Base-by-base conservation (phyloP, 2,888 invertebrate genomes). In the Arctia plantaginis region DNA sequence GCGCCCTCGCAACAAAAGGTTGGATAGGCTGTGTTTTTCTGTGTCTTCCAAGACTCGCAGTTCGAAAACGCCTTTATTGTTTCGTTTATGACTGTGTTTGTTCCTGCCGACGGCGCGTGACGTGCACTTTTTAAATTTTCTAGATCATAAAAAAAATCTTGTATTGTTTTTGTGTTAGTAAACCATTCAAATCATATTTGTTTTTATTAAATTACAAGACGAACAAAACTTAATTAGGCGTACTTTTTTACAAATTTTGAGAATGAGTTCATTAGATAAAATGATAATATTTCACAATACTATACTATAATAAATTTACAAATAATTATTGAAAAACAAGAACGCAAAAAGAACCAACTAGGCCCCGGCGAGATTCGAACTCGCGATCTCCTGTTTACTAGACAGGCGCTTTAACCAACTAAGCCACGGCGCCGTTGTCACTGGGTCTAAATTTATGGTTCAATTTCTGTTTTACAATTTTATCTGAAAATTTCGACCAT, bases 401-500 rank as follows among this genome's bases (percentile, higher is more conserved):
- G 94, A 94, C 94, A 94, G 94, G 94, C 94, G 94, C 93, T 93
- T 93, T 93, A 93, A 93, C 93, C 94, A 93, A 93, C 92, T 93
- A 93, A 94, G 94, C 94, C 94, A 94, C 93, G 94, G 93, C 92
- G 93, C 94, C 92, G 78, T 18, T 75, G 74, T 0, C 0, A 7
- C 0, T 0, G 0, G 0, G 0, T 12, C 0, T 51, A 64, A 84
- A 84, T 80, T 85, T 79, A 7, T 6, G 13, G 27, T 62, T 62
- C 18, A 30, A 12, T 62, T 12, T 4, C 23, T 62, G 30, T 39
- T 47, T 35, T 3, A n/a, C 55, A 55, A 35, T 69, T 44, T 39
- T 15, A 44, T 15, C 7, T 30, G 7, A 30, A 27, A 62, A 4
- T 62, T 7, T 47, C 1, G 67, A 47, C 47, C 30, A 47, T 47